These are phyloP conservation scores for Drosophila formosana DNA, from an alignment of 2,888 invertebrate species.

Conservation along the genomic window DNA sequence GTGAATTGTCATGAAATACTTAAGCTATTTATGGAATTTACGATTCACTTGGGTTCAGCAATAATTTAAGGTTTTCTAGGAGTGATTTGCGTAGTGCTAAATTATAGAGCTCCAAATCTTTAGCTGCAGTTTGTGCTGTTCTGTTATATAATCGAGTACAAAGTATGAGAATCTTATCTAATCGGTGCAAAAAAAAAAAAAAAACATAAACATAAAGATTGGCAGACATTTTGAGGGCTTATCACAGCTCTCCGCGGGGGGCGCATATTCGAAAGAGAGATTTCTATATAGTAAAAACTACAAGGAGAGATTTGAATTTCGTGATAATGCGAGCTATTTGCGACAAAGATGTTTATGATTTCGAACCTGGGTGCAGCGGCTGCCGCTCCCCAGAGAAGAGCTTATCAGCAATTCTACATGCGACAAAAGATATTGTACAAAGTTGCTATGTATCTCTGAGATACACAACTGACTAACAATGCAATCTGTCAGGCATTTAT, in stretches of 20 bases:
- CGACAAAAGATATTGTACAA: conserved; percentile 28
- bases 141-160: conserved; percentile 34
- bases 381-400: conserved; percentile 33
- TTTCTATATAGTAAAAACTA: neutral
- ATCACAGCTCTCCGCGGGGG: conserved; percentile 21
- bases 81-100: neutral
- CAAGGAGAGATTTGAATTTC: neutral
- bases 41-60: neutral
- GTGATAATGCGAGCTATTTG: conserved; percentile 3
- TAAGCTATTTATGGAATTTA: conserved; percentile 6
- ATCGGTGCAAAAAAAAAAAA: conserved; percentile 19
- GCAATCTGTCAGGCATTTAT: conserved; percentile 15
- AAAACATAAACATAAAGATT: conserved; percentile 56
- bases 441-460: conserved; percentile 7
- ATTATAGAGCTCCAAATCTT: neutral
- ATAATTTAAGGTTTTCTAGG: neutral
- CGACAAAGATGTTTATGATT: conserved; percentile 15
- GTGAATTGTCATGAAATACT: conserved; percentile 3
- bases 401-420: conserved; percentile 40
- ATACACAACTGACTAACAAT: conserved; percentile 25
- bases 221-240: conserved; percentile 20
- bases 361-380: conserved; percentile 32
- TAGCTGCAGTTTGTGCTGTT: conserved; percentile 19
- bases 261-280: neutral
- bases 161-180: conserved; percentile 57